These are phyloP conservation scores for Magallana nippona DNA, from an alignment of 2,888 invertebrate species.

Conservation along the genomic window DNA sequence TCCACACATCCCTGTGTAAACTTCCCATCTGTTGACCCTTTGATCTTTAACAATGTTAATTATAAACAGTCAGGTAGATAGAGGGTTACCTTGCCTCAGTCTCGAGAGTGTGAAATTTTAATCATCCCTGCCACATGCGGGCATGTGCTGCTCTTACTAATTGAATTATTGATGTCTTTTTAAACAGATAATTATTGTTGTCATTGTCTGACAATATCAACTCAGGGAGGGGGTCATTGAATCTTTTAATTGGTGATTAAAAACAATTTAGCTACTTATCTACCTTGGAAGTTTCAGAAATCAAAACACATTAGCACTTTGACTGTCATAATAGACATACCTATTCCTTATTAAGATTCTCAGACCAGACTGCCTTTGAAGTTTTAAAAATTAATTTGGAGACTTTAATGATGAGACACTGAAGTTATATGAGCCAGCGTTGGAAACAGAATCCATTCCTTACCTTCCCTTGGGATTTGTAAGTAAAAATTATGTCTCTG, in stretches of 20 bases:
- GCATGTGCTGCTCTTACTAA: constrained; percentile 1
- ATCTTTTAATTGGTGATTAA: background rate
- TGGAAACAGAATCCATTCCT: background rate
- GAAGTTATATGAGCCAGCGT: background rate
- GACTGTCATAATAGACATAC: background rate
- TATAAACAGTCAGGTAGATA: constrained; percentile 26
- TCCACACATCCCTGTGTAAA: constrained; percentile 8
- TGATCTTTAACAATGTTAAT: constrained; percentile 33
- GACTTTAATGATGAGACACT: constrained; percentile 10
- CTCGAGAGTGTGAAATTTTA: constrained; percentile 16
- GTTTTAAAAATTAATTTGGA: constrained; percentile 15
- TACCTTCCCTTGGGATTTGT: constrained; percentile 17
- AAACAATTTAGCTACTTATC: background rate
- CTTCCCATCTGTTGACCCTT: constrained; percentile 23
- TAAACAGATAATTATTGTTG: constrained; percentile 1
- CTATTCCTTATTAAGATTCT: background rate
- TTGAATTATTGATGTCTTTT: constrained; percentile 30
- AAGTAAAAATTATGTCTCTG: constrained; percentile 29
- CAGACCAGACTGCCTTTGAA: background rate
- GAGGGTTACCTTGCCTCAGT: background rate
- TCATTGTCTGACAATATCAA: constrained; percentile 3
- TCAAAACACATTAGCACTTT: background rate
- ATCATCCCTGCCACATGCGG: constrained; percentile 3
- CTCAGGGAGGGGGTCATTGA: constrained; percentile 19
- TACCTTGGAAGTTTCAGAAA: background rate